phyloP scores from a whole-genome alignment of 2,888 invertebrate genomes.

The Tigriopus californicus region DNA sequence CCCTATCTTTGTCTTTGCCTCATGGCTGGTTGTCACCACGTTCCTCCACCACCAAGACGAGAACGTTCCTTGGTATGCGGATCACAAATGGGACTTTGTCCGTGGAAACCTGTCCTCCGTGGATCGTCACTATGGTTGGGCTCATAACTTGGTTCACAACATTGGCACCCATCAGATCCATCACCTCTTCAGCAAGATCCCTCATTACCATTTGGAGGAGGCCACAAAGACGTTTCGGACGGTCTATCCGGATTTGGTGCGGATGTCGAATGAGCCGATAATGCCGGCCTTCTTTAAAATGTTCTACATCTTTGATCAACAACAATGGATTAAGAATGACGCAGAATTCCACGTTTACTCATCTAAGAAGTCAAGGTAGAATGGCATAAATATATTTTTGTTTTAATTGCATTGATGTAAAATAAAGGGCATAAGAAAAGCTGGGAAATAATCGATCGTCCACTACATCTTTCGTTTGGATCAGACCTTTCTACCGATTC shows the following conservation, averaged over 20 bases:
- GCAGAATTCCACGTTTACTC: neutral
- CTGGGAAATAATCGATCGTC: too few relatives aligned
- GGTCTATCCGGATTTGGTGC: neutral
- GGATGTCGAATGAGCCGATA: neutral
- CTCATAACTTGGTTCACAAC: neutral
- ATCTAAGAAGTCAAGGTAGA: too few relatives aligned
- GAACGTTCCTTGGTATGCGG: slow-evolving; percentile 1
- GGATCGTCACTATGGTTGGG: slow-evolving; percentile 4
- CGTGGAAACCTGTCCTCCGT: neutral
- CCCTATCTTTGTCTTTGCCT: slow-evolving; percentile 6
- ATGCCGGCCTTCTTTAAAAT: neutral
- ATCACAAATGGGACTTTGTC: slow-evolving; percentile 5
- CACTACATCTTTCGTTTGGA: too few relatives aligned
- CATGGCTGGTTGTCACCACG: slow-evolving; percentile 1
- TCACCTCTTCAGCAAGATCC: neutral
- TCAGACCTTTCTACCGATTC: too few relatives aligned
- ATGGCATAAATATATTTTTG: too few relatives aligned
- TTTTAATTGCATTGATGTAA: too few relatives aligned
- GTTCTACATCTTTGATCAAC: neutral
- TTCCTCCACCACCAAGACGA: slow-evolving; percentile 5
- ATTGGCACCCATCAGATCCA: slow-evolving; percentile 6
- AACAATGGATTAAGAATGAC: neutral
- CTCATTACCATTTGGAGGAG: slow-evolving; percentile 1
- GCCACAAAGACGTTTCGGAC: neutral
- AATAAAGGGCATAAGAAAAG: too few relatives aligned